phyloP scores from a whole-genome alignment of 64 coral and sea anemone genomes.

The Montipora cactus region DNA sequence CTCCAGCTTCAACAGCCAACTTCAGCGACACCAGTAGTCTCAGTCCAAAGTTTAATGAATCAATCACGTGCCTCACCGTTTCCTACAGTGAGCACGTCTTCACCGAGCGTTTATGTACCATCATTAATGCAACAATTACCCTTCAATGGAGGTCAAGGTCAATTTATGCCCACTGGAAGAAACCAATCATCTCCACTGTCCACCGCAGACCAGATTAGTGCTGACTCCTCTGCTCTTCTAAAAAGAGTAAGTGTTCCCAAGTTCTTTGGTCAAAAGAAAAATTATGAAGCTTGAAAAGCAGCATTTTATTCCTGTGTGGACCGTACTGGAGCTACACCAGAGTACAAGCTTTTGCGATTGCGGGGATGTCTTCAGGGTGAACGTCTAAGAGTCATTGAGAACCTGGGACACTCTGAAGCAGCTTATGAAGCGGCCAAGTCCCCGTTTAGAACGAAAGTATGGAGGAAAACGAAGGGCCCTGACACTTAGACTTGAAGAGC shows the following conservation, averaged over 20 bases:
- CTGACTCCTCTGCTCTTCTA: not conserved
- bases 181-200: not conserved
- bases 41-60: not conserved
- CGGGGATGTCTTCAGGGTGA: too few relatives aligned
- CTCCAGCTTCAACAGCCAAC: not conserved
- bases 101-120: not conserved
- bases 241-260: not conserved
- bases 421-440: constrained; percentile 55
- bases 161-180: not conserved
- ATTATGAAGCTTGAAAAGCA: too few relatives aligned
- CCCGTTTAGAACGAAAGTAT: constrained; percentile 38
- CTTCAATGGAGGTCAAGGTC: not conserved
- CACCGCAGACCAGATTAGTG: not conserved
- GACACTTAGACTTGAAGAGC: constrained; percentile 4
- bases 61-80: not conserved
- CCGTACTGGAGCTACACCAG: too few relatives aligned
- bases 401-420: not conserved
- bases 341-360: too few relatives aligned
- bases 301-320: too few relatives aligned
- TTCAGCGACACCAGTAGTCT: not conserved
- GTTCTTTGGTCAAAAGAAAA: not conserved
- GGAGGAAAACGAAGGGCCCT: constrained; percentile 57
- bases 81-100: not conserved
- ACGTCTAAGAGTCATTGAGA: too few relatives aligned
- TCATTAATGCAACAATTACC: too few relatives aligned